Evolutionary conservation across 2,888 invertebrate species (phyloP).

Genomic region (Platycnemis pennipes): DNA sequence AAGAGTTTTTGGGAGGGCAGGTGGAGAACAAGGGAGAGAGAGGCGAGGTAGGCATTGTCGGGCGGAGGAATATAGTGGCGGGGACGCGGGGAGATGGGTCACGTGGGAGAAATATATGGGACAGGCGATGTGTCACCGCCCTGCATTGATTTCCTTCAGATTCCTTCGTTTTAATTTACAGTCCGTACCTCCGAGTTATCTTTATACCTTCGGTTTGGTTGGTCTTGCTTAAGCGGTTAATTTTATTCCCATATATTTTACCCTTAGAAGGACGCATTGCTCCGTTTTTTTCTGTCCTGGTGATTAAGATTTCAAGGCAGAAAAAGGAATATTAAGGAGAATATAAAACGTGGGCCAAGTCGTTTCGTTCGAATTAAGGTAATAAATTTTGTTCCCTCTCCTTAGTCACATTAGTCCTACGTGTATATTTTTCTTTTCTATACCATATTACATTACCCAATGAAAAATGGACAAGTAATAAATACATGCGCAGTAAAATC

Average conservation of each 20-base stretch:
- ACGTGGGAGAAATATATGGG: constrained; percentile 58
- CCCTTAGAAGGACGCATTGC: background rate
- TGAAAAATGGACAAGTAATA: too few species aligned
- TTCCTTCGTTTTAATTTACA: constrained; percentile 65
- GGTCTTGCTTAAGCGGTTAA: constrained; percentile 53
- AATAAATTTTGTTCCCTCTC: too few species aligned
- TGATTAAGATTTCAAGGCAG: background rate
- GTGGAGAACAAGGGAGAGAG: background rate
- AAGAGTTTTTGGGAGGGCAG: background rate
- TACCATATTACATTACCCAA: too few species aligned
- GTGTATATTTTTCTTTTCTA: too few species aligned
- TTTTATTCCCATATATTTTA: background rate
- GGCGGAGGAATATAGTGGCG: background rate
- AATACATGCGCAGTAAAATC: too few species aligned
- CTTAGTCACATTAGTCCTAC: too few species aligned
- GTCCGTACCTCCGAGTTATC: background rate
- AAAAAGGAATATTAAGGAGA: background rate
- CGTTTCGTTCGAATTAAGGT: background rate
- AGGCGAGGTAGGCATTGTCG: background rate
- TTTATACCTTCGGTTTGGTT: background rate
- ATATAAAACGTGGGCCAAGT: background rate
- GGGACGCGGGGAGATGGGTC: background rate
- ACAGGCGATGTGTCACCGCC: constrained; percentile 49
- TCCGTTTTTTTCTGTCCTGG: background rate
- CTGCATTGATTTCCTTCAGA: constrained; percentile 64